Evolutionary conservation across 2,888 invertebrate genomes (phyloP).

Genomic region (Alitta virens): DNA sequence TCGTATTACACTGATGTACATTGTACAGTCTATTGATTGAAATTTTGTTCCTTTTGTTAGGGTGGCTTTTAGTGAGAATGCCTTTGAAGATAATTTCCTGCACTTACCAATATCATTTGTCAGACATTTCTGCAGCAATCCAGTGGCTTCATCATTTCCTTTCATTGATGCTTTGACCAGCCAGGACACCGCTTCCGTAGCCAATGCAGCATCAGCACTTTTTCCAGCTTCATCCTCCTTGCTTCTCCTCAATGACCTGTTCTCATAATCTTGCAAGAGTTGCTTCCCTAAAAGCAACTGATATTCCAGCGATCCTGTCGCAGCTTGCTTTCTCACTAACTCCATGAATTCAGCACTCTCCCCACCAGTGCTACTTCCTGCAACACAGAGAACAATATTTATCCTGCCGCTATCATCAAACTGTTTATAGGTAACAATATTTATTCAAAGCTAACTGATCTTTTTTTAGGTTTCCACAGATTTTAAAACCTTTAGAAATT

Average conservation of each 20-base stretch:
- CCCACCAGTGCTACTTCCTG: too few relatives aligned
- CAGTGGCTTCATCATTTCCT: conserved; percentile 83
- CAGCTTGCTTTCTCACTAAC: not conserved
- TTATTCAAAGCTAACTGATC: too few relatives aligned
- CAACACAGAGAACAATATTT: too few relatives aligned
- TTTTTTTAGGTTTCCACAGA: too few relatives aligned
- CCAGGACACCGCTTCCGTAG: conserved; percentile 78
- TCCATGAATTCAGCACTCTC: not conserved
- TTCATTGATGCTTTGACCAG: conserved; percentile 89
- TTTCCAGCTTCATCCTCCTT: conserved; percentile 60
- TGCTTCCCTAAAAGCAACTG: conserved; percentile 30
- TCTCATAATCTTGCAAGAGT: conserved; percentile 41
- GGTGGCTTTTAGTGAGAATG: too few relatives aligned
- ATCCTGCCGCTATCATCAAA: too few relatives aligned
- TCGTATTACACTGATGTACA: too few relatives aligned
- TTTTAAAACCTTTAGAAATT: too few relatives aligned
- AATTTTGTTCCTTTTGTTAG: too few relatives aligned
- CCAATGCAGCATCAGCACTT: conserved; percentile 36
- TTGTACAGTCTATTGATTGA: too few relatives aligned
- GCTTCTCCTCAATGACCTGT: conserved; percentile 56
- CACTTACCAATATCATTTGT: conserved; percentile 39
- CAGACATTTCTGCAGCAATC: conserved; percentile 63
- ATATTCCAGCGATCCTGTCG: not conserved
- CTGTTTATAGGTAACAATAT: too few relatives aligned
- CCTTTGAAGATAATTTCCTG: too few relatives aligned